Evolutionary conservation across 2,888 invertebrate genomes (phyloP).

Genomic region (Boloria euphrosyne): DNA sequence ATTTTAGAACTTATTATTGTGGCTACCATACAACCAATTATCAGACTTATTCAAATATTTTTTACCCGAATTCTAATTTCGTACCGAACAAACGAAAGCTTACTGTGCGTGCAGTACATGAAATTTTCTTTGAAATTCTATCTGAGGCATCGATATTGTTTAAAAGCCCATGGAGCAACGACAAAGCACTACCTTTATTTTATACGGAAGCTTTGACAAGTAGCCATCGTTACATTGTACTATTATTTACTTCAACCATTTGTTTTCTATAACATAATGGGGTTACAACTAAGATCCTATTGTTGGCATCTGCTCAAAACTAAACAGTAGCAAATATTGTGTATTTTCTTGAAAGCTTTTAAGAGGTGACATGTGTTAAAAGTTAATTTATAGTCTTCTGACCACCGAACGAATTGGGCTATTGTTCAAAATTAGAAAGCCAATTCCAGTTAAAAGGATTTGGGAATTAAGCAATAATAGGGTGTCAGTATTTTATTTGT

Average conservation of each 20-base stretch:
- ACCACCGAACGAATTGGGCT: conserved; percentile 67
- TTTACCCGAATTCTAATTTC: neutral
- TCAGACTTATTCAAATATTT: neutral
- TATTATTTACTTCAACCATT: conserved; percentile 62
- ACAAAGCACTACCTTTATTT: conserved; percentile 65
- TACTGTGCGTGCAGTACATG: conserved; percentile 1
- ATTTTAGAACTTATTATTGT: too few relatives aligned
- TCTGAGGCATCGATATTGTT: conserved; percentile 61
- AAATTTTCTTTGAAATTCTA: conserved; percentile 51
- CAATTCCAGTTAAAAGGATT: conserved; percentile 43
- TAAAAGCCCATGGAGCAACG: conserved; percentile 62
- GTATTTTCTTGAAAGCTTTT: conserved; percentile 74
- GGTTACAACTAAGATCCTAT: conserved; percentile 64
- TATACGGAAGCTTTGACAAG: conserved; percentile 67
- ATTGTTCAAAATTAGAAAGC: conserved; percentile 71
- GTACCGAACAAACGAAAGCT: neutral
- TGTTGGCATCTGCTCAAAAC: conserved; percentile 64
- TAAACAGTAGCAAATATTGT: conserved; percentile 78
- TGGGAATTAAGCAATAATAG: neutral
- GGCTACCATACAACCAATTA: too few relatives aligned
- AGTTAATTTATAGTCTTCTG: conserved; percentile 69
- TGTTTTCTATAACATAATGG: conserved; percentile 75
- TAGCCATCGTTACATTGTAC: conserved; percentile 59
- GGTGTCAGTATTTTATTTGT: too few relatives aligned
- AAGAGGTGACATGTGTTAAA: conserved; percentile 72